Base-by-base conservation (phyloP, 2,888 invertebrate species). In the Cephus nigrinus region DNA sequence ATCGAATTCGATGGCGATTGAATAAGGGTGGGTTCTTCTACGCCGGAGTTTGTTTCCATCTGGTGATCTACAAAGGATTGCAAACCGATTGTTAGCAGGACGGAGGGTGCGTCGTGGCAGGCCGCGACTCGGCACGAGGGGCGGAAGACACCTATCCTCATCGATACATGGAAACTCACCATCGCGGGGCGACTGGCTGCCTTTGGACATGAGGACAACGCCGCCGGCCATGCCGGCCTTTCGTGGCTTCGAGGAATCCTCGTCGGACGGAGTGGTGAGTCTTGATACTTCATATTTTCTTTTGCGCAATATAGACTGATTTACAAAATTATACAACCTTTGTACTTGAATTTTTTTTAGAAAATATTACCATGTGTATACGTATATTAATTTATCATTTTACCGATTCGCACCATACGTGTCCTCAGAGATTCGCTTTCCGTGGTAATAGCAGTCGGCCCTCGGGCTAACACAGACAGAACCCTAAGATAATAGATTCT, bases 141-240 rank as follows among this genome's bases (percentile, higher is more conserved):
- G 87, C 77, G 90, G 90, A 72, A 86, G 90, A 74, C 80, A 90
- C 55, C 82, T 84, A 71, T 84, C 85, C 72, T 81, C 88, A 55
- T 88, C 89, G 35, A 84, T 86, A 80, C 91, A 89, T 80, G 87
- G 88, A 75, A 90, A 88, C 80, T 90, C 90, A 71, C 90, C 90
- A 69, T 91, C 90, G 79, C 88, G 90, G 81, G 89, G 88, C 73
- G 91, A 91, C 76, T 91, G 91, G 91, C 80, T 91, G 76, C 91
- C 91, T 12, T 80, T 91, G 77, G 91, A 91, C 78, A 91, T 91
- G 91, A 89, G 89, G 83, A 91, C 91, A 79, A 90, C 90, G 74
- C 90, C 90, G 55, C 88, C 91, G 23, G 84, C 89, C 55, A 87
- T 90, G 87, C 90, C 91, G 32, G 88, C 90, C 81, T 91, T 88